These are phyloP conservation scores for Tethya wilhelma DNA, from an alignment of 37 sponge, comb jelly and placozoan genomes.

Conservation along the genomic window DNA sequence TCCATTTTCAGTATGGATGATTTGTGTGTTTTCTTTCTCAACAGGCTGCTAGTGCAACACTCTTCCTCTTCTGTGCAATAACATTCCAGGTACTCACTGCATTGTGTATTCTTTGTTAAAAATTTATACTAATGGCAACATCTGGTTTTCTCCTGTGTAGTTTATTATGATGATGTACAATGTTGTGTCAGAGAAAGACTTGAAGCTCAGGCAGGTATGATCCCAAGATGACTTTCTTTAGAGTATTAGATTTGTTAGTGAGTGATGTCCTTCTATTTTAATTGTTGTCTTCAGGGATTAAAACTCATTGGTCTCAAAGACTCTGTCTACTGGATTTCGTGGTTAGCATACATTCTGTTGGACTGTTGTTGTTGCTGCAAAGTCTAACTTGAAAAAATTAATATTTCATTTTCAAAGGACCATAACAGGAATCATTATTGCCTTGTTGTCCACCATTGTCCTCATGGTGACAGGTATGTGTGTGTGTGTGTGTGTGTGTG, in stretches of 20 bases:
- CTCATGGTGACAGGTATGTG: conserved; percentile 21
- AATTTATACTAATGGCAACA: not conserved
- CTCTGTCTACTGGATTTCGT: conserved; percentile 83
- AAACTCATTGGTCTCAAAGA: conserved; percentile 86
- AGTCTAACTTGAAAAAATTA: not conserved
- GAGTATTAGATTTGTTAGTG: too few relatives aligned
- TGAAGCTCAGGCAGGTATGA: conserved; percentile 75
- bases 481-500: not conserved
- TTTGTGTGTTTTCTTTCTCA: conserved; percentile 3
- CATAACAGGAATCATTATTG: conserved; percentile 70
- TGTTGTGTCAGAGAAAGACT: conserved; percentile 83
- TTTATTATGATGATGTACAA: conserved; percentile 88
- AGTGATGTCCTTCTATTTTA: not conserved
- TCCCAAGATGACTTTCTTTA: not conserved
- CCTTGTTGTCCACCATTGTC: conserved; percentile 46
- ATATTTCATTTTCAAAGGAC: conserved; percentile 40
- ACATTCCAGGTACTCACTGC: conserved; percentile 70
- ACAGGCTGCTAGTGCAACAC: conserved; percentile 64
- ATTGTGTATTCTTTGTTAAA: not conserved
- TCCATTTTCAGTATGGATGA: not conserved
- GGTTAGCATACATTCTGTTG: conserved; percentile 42
- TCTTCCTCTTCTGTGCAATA: conserved; percentile 83
- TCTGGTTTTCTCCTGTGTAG: conserved; percentile 22
- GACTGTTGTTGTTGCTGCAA: not conserved
- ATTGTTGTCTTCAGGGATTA: conserved; percentile 52